A percentile compares a stretch with the other conserved stretches of the same genome.
Conservation (phyloP, 2,888 invertebrate species). For the Octodonta nipae region DNA sequence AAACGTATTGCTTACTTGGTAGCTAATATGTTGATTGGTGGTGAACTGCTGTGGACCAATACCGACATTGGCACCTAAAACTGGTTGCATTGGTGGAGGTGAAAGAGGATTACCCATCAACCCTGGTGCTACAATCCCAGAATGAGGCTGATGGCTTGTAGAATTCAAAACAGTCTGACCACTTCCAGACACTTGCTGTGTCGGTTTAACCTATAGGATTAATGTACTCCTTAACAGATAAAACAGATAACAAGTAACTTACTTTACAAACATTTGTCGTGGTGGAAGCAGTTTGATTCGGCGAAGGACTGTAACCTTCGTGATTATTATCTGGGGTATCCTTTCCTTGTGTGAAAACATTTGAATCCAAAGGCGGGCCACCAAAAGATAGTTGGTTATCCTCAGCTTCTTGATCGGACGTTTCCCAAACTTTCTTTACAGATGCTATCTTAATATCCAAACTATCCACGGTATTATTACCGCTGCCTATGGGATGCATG, state of each 20-base stretch:
- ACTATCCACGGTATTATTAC: slow-evolving; percentile 69
- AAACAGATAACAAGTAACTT: too few relatives aligned
- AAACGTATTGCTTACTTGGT: too few relatives aligned
- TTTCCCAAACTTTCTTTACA: slow-evolving; percentile 80
- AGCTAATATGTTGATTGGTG: slow-evolving; percentile 52
- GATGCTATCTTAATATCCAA: slow-evolving; percentile 88
- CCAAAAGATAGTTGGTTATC: slow-evolving; percentile 17
- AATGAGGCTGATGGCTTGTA: slow-evolving; percentile 33
- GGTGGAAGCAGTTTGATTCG: slow-evolving; percentile 34
- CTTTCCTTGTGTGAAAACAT: slow-evolving; percentile 30
- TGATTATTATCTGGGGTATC: slow-evolving; percentile 36
- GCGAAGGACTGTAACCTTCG: slow-evolving; percentile 42
- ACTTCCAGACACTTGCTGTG: slow-evolving; percentile 54
- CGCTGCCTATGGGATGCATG: slow-evolving; percentile 46
- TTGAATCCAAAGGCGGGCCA: slow-evolving; percentile 35
- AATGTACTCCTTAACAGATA: background rate
- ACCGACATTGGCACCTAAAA: slow-evolving; percentile 34
- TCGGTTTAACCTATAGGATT: slow-evolving; percentile 57
- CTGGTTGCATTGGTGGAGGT: slow-evolving; percentile 45
- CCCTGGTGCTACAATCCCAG: slow-evolving; percentile 31
- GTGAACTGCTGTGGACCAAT: slow-evolving; percentile 44
- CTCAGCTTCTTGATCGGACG: slow-evolving; percentile 39
- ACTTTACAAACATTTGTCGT: slow-evolving; percentile 62
- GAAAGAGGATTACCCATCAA: slow-evolving; percentile 39
- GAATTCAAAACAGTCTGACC: slow-evolving; percentile 30